Conservation (phyloP, 30 jellyfish, hydroid and myxozoan genomes). For the Haliclystus octoradiatus region DNA sequence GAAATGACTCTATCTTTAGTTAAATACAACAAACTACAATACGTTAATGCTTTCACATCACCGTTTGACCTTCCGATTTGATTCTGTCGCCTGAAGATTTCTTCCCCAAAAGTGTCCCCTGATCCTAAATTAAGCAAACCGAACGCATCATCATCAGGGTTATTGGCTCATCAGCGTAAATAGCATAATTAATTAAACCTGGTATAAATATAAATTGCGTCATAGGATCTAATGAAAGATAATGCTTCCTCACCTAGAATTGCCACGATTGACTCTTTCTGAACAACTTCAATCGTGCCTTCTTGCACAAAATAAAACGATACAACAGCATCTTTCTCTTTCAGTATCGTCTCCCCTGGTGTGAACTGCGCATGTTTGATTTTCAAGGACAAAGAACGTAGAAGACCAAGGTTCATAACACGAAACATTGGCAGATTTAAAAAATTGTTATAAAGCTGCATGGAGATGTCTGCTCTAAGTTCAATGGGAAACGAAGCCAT, state of each 20-base stretch:
- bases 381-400: constrained; percentile 65
- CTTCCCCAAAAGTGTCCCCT: constrained; percentile 89
- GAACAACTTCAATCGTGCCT: constrained; percentile 88
- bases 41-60: constrained; percentile 78
- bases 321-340: constrained; percentile 79
- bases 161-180: no score
- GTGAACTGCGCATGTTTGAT: constrained; percentile 66
- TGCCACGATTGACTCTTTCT: constrained; percentile 83
- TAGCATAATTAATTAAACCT: no score
- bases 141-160: background rate
- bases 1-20: constrained; percentile 52
- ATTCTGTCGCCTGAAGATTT: constrained; percentile 30
- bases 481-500: constrained; percentile 80
- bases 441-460: constrained; percentile 57
- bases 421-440: constrained; percentile 49
- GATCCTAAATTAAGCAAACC: constrained; percentile 34
- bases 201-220: no score
- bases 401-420: constrained; percentile 72
- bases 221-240: no score
- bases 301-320: constrained; percentile 67
- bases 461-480: constrained; percentile 75
- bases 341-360: constrained; percentile 79
- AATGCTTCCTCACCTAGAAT: constrained; percentile 65
- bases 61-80: constrained; percentile 71
- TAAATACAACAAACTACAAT: constrained; percentile 65